These are phyloP conservation scores for Pseudorasbora parva DNA, from an alignment of 2,113 vertebrate genomes.

Conservation along the genomic window DNA sequence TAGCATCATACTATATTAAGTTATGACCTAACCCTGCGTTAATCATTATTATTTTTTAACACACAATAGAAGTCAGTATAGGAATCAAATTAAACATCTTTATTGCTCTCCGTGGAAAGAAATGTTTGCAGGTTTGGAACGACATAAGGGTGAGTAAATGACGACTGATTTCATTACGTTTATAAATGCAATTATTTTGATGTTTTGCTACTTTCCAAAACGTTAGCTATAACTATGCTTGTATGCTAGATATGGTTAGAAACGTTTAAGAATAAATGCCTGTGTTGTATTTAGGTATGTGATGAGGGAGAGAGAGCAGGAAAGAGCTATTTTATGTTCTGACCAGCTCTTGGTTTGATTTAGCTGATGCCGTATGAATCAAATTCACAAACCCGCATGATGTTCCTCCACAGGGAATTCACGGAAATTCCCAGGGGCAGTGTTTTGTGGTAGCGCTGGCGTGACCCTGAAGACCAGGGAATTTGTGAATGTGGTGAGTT, in stretches of 20 bases:
- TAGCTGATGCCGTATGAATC: conserved; percentile 59
- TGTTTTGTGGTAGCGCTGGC: conserved; percentile 57
- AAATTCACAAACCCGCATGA: conserved; percentile 51
- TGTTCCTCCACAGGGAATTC: conserved; percentile 61
- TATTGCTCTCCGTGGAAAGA: not conserved
- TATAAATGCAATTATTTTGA: conserved; percentile 13
- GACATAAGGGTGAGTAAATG: not conserved
- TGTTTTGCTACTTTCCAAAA: not conserved
- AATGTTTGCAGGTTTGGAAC: not conserved
- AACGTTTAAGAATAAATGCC: not conserved
- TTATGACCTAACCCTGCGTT: no score
- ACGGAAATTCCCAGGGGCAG: conserved; percentile 60
- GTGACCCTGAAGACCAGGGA: conserved; percentile 50
- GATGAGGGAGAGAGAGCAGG: not conserved
- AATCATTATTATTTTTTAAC: no score
- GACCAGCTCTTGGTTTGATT: conserved; percentile 53
- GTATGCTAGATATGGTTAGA: not conserved
- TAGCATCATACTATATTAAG: no score
- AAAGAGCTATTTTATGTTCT: conserved; percentile 48
- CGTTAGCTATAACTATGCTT: not conserved
- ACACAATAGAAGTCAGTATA: not conserved
- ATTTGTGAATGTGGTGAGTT: conserved; percentile 42
- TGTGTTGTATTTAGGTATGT: conserved; percentile 23
- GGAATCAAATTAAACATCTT: no score
- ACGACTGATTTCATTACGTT: not conserved